Evolutionary conservation across 2,113 vertebrate genomes (phyloP).

Genomic region (Etheostoma spectabile): DNA sequence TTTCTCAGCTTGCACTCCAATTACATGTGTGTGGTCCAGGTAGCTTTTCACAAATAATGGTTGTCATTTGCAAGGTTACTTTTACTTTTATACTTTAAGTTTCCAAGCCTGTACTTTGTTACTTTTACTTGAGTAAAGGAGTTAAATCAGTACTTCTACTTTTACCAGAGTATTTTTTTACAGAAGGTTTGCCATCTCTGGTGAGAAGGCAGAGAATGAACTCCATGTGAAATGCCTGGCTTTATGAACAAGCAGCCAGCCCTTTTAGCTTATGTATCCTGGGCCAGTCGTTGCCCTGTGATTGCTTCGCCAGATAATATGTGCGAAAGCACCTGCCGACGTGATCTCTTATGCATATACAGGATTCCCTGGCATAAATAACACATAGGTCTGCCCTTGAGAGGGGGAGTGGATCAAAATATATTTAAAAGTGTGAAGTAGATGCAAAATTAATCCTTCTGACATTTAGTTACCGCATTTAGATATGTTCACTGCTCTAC

Average conservation of each 20-base stretch:
- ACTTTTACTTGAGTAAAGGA: too few species aligned
- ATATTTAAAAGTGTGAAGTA: slow-evolving; percentile 57
- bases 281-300: slow-evolving; percentile 52
- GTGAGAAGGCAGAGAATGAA: not conserved
- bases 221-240: slow-evolving; percentile 27
- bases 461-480: slow-evolving; percentile 63
- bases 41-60: too few species aligned
- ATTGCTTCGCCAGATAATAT: slow-evolving; percentile 69
- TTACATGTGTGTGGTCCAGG: too few species aligned
- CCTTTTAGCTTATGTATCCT: slow-evolving; percentile 64
- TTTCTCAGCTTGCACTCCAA: too few species aligned
- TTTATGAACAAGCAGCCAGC: slow-evolving; percentile 53
- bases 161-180: not conserved
- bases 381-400: slow-evolving; percentile 52
- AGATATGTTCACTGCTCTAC: slow-evolving; percentile 30
- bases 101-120: too few species aligned
- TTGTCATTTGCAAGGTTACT: too few species aligned
- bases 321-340: slow-evolving; percentile 20
- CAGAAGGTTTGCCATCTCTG: not conserved
- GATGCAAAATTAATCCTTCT: slow-evolving; percentile 67
- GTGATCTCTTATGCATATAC: slow-evolving; percentile 63
- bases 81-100: too few species aligned
- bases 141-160: too few species aligned
- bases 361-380: slow-evolving; percentile 65
- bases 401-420: slow-evolving; percentile 46